Evolutionary conservation across 1,140 invertebrate species (phyloP).

Genomic region (Tribolium castaneum): DNA sequence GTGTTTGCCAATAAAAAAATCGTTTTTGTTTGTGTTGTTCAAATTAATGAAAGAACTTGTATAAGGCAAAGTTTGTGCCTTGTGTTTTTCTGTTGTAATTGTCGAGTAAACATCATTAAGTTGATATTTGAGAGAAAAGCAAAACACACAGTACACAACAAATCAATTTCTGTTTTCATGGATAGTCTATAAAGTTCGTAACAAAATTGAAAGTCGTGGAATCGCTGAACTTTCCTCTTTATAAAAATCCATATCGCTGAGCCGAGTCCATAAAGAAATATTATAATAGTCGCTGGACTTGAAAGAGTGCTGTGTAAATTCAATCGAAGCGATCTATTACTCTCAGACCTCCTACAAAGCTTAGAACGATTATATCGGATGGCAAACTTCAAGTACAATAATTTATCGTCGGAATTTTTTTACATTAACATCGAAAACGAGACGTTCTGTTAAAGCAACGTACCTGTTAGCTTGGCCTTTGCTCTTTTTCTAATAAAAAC

Average conservation of each 20-base stretch:
- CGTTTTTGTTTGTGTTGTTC: not conserved
- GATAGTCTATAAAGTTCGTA: not conserved
- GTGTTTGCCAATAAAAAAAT: not conserved
- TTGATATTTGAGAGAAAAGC: not conserved
- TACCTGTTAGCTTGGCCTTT: not conserved
- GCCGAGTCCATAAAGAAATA: slow-evolving; percentile 10
- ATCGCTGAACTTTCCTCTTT: slow-evolving; percentile 11
- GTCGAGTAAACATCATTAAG: not conserved
- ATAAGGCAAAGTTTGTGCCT: not conserved
- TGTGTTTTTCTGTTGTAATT: not conserved
- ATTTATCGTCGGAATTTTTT: slow-evolving; percentile 2
- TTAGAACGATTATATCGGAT: not conserved
- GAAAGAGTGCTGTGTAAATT: slow-evolving; percentile 27
- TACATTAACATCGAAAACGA: slow-evolving; percentile 13
- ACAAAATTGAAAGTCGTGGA: not conserved
- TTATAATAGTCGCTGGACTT: slow-evolving; percentile 17
- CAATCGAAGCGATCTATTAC: slow-evolving; percentile 22
- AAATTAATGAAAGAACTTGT: not conserved
- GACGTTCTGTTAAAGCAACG: not conserved
- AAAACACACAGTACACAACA: not conserved
- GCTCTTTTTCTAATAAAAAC: slow-evolving; percentile 12
- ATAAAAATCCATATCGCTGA: not conserved
- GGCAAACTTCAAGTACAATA: slow-evolving; percentile 13
- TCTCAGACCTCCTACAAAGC: slow-evolving; percentile 13
- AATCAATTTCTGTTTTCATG: not conserved